Evolutionary conservation across 92 coral and sea anemone genomes (phyloP), one percentile per base, ranked within the genome.

Genomic region (Siderastrea siderea): DNA sequence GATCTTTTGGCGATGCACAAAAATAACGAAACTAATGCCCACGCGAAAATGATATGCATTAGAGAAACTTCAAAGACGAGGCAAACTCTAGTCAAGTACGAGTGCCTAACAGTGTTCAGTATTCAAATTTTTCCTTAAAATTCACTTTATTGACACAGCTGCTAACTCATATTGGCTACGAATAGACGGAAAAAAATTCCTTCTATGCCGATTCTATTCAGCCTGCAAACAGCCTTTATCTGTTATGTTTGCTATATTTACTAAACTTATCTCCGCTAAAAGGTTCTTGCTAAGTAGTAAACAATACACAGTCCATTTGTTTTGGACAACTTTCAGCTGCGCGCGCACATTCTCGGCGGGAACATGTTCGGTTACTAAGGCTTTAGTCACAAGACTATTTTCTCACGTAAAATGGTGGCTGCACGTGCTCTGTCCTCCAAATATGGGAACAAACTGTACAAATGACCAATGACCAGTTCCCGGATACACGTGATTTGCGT

Each of bases 341-440:
- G 43, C 48, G 46, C 53, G 78, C 6, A 70, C 86, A 82, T 82
- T 82, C 78, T 63, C 16, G 70, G 46, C 69, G 78, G 86, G 86
- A 55, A 43, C 17, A 3, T 48, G 16, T 2, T 19, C 57, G 48
- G 86, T 70, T 82, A 2, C 86, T 70, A 82, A 55, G 86, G 58
- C 62, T 19, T 7, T 6, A 19, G 85, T 55, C 86, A 57, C 77
- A 70, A 82, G 77, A 68, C 85, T 57, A 17, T 2, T 5, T 5
- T 9, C 1, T 15, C 48, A 62, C 2, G 46, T 44, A 78, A 62
- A 45, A 7, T 14, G 61, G 61, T 14, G 61, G 61, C 43, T 45
- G 86, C 86, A 68, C 86, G 86, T 54, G 86, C 52, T 70, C 45
- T 71, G 2, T 2, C 14, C 4, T 9, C 78, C 47, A 82, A 82